Evolutionary conservation across 2,113 vertebrate species (phyloP).

Genomic region (Muscicapa adusta): DNA sequence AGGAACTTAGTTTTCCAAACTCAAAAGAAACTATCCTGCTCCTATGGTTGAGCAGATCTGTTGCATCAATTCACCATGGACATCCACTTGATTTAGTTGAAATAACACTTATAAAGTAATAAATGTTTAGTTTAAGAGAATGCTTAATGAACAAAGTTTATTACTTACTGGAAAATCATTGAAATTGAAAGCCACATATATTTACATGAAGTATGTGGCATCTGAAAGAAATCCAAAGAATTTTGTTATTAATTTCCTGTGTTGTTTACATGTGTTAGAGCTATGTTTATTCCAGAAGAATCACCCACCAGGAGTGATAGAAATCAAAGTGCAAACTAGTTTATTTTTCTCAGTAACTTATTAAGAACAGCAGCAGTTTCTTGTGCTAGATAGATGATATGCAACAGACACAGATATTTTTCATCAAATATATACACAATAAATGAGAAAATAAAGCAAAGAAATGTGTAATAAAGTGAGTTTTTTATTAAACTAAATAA

Average conservation of each 20-base stretch:
- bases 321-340: conserved; percentile 66
- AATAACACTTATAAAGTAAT: conserved; percentile 58
- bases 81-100: conserved; percentile 55
- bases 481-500: conserved; percentile 56
- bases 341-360: conserved; percentile 67
- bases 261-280: conserved; percentile 70
- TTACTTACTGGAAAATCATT: conserved; percentile 51
- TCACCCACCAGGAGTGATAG: conserved; percentile 57
- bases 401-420: not conserved
- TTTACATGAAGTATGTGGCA: conserved; percentile 60
- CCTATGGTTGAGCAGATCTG: not conserved
- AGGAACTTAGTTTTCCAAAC: not conserved
- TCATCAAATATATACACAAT: not conserved
- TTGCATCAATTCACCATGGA: conserved; percentile 46
- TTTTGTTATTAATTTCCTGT: conserved; percentile 70
- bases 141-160: conserved; percentile 64
- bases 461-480: conserved; percentile 15
- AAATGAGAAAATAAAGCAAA: conserved; percentile 51
- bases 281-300: conserved; percentile 65
- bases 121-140: conserved; percentile 65
- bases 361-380: conserved; percentile 48
- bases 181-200: conserved; percentile 66
- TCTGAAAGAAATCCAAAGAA: conserved; percentile 69
- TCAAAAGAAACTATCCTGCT: not conserved
- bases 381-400: conserved; percentile 21